Percentiles rank a stretch among this genome's conserved stretches.
These are phyloP conservation scores for Columba guinea DNA, from an alignment of 2,797 vertebrate species.

Conservation along the genomic window DNA sequence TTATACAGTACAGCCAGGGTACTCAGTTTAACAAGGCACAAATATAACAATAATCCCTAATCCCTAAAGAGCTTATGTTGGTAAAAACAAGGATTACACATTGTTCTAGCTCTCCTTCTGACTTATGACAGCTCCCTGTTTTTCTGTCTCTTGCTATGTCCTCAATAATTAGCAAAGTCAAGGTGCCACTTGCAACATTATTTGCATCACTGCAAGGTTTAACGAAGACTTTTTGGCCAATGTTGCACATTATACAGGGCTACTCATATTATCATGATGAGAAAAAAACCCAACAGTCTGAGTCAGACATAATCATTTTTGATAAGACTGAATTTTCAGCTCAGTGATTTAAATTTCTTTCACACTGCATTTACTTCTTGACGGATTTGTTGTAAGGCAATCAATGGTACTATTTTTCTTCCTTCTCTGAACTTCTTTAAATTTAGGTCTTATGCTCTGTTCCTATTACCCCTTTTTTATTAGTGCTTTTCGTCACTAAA, in stretches of 20 bases:
- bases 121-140: not conserved
- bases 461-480: not conserved
- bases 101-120: not conserved
- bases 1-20: not conserved
- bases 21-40: not conserved
- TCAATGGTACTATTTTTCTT: not conserved
- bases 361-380: not conserved
- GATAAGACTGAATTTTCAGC: not conserved
- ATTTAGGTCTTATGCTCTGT: not conserved
- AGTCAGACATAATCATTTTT: not conserved
- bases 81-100: not conserved
- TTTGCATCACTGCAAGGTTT: not conserved
- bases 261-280: not conserved
- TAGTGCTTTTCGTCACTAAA: not conserved
- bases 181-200: not conserved
- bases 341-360: not conserved
- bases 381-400: not conserved
- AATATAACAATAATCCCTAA: not conserved
- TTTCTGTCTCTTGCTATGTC: not conserved
- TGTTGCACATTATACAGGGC: not conserved
- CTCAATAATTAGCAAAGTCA: not conserved
- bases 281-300: not conserved
- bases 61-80: not conserved
- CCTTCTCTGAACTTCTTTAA: not conserved
- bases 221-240: not conserved